Conservation (phyloP, 2,797 vertebrate species). For the Loris lydekkerianus region DNA sequence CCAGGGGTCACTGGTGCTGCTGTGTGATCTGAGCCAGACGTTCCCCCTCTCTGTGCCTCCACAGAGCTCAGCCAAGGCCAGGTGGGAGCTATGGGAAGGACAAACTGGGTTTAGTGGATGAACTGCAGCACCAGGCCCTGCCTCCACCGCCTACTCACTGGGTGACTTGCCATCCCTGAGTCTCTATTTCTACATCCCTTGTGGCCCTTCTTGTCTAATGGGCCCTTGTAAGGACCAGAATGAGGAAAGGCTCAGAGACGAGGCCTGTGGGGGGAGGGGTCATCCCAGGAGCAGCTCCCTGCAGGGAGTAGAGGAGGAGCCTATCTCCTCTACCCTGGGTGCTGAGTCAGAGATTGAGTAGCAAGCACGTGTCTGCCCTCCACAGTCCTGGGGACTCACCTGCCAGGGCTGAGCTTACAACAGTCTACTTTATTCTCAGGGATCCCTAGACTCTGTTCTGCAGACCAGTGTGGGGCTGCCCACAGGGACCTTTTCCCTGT, state of each 20-base stretch:
- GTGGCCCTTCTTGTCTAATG: not conserved
- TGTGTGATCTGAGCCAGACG: fast-evolving
- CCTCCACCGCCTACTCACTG: fast-evolving
- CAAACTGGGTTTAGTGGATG: not conserved
- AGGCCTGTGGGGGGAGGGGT: too few species aligned
- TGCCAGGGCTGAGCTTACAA: not conserved
- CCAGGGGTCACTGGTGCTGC: not conserved
- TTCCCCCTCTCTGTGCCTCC: not conserved
- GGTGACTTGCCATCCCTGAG: not conserved
- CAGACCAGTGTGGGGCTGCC: not conserved
- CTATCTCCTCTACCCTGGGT: not conserved
- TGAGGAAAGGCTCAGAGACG: not conserved
- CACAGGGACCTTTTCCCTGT: not conserved
- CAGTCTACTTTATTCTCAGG: not conserved
- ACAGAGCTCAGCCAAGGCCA: fast-evolving
- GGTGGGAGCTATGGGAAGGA: not conserved
- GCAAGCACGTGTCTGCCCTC: fast-evolving
- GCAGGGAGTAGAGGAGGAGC: not conserved
- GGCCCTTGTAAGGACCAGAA: not conserved
- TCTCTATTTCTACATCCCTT: not conserved
- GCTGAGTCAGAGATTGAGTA: not conserved
- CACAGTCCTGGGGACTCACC: not conserved
- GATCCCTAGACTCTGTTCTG: not conserved
- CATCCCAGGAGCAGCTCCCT: not conserved
- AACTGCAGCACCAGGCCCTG: fast-evolving